A percentile compares a stretch with the other conserved stretches of the same genome.
Conservation (phyloP, 2,113 vertebrate species). For the Coptodon rendalli region DNA sequence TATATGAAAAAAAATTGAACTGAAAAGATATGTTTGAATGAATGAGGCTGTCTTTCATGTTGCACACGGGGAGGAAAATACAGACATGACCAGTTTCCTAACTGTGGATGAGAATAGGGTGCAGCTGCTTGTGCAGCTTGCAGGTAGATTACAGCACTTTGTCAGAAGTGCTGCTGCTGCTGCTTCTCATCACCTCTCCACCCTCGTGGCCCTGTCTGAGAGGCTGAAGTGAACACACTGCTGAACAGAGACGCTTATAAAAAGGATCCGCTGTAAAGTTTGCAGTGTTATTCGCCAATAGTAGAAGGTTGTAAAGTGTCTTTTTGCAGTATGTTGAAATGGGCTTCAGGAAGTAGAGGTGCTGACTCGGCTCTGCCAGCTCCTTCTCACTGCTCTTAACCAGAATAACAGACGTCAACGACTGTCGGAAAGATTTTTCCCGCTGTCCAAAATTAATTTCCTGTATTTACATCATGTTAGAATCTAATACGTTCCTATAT, state of each 20-base stretch:
- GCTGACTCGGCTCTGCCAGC: neutral
- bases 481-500: neutral
- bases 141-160: neutral
- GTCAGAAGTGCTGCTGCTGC: neutral
- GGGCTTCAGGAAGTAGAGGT: slow-evolving; percentile 30
- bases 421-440: neutral
- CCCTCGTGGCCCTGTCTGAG: neutral
- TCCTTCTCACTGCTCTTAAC: neutral
- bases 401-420: neutral
- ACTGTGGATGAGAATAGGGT: neutral
- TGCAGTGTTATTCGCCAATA: neutral
- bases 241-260: neutral
- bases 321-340: slow-evolving; percentile 22
- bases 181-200: neutral
- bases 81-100: neutral
- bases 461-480: neutral
- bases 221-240: neutral
- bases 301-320: neutral
- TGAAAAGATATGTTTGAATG: neutral
- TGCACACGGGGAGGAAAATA: neutral
- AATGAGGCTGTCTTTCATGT: neutral
- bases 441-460: neutral
- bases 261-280: neutral
- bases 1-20: neutral
- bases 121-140: neutral